Conservation (phyloP, 2,797 vertebrate species). For the Parambassis ranga region DNA sequence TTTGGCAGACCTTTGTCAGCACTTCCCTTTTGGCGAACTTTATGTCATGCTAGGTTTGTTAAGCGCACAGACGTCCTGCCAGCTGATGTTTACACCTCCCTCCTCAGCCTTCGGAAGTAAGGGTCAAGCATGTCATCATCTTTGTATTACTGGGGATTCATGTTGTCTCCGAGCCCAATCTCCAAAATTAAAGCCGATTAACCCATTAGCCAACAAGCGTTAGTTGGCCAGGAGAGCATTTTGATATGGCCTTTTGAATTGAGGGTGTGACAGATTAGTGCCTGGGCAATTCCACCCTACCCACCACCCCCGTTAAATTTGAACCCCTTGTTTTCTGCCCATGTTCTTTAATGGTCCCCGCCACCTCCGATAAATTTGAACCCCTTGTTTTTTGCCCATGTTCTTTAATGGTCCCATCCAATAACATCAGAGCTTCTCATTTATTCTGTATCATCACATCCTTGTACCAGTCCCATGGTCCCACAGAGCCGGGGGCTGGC, state of each 20-base stretch:
- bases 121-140: neutral
- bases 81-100: constrained; percentile 34
- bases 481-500: neutral
- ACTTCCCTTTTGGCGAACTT: constrained; percentile 2
- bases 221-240: neutral
- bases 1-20: neutral
- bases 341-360: constrained; percentile 50
- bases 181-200: constrained; percentile 42
- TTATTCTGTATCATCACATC: constrained; percentile 9
- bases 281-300: neutral
- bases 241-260: constrained; percentile 18
- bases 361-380: constrained; percentile 21
- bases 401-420: constrained; percentile 56
- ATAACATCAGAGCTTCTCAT: neutral
- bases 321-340: constrained; percentile 31
- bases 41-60: constrained; percentile 1
- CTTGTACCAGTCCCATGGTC: neutral
- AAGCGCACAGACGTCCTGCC: constrained; percentile 1
- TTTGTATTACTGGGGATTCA: neutral
- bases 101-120: neutral
- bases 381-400: constrained; percentile 32
- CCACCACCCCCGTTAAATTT: constrained; percentile 11
- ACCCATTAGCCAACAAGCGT: constrained; percentile 18
- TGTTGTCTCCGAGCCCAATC: neutral
- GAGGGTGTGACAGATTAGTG: constrained; percentile 44